Evolutionary conservation across 1,140 invertebrate species (phyloP), one percentile per base, ranked within the genome.

Genomic region (Trachelipus rathkii): DNA sequence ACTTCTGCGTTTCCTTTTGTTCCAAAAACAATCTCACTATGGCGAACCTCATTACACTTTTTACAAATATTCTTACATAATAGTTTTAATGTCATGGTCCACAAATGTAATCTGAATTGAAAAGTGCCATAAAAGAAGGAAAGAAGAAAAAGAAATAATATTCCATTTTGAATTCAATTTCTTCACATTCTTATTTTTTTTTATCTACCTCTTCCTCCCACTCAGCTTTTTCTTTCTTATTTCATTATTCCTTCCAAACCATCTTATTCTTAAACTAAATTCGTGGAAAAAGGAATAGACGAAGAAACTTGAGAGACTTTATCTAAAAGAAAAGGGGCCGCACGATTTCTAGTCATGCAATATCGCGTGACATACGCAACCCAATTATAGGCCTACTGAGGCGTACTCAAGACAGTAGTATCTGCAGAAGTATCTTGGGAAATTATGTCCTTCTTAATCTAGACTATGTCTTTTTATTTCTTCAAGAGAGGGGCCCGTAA

Each of bases 121-220:
- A 60, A 60, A 60, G 50, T 60, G 50, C 19, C 50, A 60, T 60
- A 60, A 60, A 60, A 60, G 50, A 6, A 33, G 6, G 33, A n/a
- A n/a, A n/a, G n/a, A n/a, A n/a, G 33, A 6, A 33, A 33, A 15
- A 15, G 8, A 60, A 60, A 60, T 60, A 60, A 19, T 15, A 60
- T 60, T 60, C 19, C 50, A 60, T 60, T 60, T 60, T 60, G 50
- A 60, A 60, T 60, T 60, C 50, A 60, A 60, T 60, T 60, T 60
- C 50, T 19, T 60, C 19, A 4, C 11, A 2, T n/a, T 33, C 6
- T 33, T 33, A 3, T 33, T 33, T 33, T 33, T 33, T 33, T 33
- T 33, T 33, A 33, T 33, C 33, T 3, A 33, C 33, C 33, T n/a
- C 33, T 33, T 33, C 33, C 1, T 33, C 33, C 33, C 33, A 33